These are phyloP conservation scores for Pissodes strobi DNA, from an alignment of 1,140 invertebrate genomes.

Conservation along the genomic window DNA sequence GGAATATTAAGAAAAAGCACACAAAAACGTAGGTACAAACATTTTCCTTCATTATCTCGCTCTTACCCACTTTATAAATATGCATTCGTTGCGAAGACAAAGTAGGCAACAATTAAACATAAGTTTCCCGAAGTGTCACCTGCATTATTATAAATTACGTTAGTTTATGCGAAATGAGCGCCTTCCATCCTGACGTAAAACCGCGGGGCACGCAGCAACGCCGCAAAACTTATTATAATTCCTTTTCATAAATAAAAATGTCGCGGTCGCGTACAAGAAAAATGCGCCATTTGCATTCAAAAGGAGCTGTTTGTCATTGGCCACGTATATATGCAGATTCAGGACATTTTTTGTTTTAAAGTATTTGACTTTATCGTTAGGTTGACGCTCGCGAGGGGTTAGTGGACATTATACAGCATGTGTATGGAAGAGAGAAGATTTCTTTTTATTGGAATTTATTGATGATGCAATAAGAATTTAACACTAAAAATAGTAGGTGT, in stretches of 20 bases:
- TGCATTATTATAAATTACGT: slow-evolving; percentile 31
- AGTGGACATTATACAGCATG: too few relatives aligned
- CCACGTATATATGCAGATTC: background rate
- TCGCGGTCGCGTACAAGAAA: slow-evolving; percentile 23
- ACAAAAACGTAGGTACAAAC: too few relatives aligned
- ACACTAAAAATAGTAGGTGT: too few relatives aligned
- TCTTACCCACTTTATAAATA: too few relatives aligned
- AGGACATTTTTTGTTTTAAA: slow-evolving; percentile 25
- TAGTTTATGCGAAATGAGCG: slow-evolving; percentile 17
- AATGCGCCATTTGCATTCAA: slow-evolving; percentile 34
- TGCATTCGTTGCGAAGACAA: slow-evolving; percentile 4
- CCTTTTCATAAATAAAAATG: slow-evolving; percentile 35
- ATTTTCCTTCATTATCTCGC: too few relatives aligned
- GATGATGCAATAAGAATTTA: too few relatives aligned
- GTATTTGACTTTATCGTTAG: background rate
- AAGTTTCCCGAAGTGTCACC: slow-evolving; percentile 26
- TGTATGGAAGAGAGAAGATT: too few relatives aligned
- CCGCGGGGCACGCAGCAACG: slow-evolving; percentile 30
- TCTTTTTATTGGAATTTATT: too few relatives aligned
- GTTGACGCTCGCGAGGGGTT: background rate
- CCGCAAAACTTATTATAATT: slow-evolving; percentile 35
- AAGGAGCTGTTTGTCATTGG: slow-evolving; percentile 30
- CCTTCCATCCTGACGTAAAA: slow-evolving; percentile 23
- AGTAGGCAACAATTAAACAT: slow-evolving; percentile 27
- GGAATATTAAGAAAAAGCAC: too few relatives aligned